These are phyloP conservation scores for Bombus haemorrhoidalis DNA, from an alignment of 1,140 invertebrate genomes.

Conservation along the genomic window DNA sequence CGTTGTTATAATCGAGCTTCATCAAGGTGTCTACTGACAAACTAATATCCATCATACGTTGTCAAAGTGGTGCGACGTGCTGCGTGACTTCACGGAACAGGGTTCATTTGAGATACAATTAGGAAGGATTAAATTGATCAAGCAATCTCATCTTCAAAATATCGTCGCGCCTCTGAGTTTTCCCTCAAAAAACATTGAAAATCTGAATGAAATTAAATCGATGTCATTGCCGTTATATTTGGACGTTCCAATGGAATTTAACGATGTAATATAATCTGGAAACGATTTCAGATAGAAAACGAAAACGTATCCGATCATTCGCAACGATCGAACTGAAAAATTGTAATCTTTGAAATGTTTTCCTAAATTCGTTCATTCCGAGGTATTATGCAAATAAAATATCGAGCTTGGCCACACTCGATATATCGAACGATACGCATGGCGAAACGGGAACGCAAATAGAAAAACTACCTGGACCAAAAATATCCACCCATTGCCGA, in stretches of 20 bases:
- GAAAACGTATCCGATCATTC: not conserved
- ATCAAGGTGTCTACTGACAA: constrained; percentile 23
- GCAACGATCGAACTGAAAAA: constrained; percentile 16
- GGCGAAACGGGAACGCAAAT: not conserved
- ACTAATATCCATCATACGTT: constrained; percentile 16
- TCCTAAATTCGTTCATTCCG: constrained; percentile 18
- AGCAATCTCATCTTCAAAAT: not conserved
- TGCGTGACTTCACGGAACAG: not conserved
- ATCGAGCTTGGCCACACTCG: not conserved
- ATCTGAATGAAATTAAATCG: not conserved
- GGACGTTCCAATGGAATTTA: not conserved
- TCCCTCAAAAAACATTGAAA: not conserved
- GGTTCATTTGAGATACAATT: not conserved
- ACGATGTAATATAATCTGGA: not conserved
- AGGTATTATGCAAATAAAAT: constrained; percentile 36
- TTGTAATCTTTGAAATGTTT: constrained; percentile 30
- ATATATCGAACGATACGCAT: not conserved
- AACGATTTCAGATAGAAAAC: not conserved
- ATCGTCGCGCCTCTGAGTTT: not conserved
- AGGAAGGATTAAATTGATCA: not conserved
- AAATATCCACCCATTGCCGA: constrained; percentile 6
- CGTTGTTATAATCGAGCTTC: not conserved
- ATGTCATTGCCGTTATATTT: not conserved
- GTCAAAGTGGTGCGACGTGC: not conserved
- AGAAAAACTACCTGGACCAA: not conserved